phyloP scores from a whole-genome alignment of 2,113 vertebrate species.

The Plotosus lineatus region DNA sequence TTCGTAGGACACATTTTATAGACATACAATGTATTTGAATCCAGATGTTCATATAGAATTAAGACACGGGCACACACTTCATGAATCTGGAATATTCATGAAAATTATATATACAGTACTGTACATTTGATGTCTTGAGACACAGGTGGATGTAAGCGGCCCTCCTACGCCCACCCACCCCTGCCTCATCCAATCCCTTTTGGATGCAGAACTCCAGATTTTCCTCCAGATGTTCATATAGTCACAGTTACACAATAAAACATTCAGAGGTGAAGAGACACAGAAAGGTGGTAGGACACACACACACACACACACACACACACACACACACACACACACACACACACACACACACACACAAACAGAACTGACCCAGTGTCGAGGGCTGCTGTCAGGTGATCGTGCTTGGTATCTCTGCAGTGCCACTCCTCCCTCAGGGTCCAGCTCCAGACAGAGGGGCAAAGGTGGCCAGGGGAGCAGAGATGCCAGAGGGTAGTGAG shows the following conservation, averaged over 20 bases:
- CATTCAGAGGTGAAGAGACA: not conserved
- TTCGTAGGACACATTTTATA: too few species aligned
- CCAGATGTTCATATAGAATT: too few species aligned
- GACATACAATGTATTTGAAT: too few species aligned
- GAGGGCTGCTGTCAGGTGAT: constrained; percentile 69
- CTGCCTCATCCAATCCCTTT: too few species aligned
- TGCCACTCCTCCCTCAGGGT: constrained; percentile 69
- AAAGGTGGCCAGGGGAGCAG: constrained; percentile 66
- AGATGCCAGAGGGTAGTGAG: constrained; percentile 70
- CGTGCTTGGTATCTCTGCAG: constrained; percentile 77
- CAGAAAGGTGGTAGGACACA: not conserved
- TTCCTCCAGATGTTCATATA: not conserved
- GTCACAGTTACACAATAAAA: not conserved
- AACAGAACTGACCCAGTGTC: constrained; percentile 71
- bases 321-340: not conserved
- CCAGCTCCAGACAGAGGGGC: constrained; percentile 62
- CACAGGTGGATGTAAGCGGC: too few species aligned
- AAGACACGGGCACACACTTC: too few species aligned
- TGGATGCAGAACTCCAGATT: not conserved
- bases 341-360: not conserved
- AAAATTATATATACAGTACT: too few species aligned
- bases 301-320: not conserved
- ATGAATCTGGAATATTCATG: too few species aligned
- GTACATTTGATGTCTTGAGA: too few species aligned
- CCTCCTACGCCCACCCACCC: too few species aligned